Conservation (phyloP, 2,113 vertebrate species). For the Pseudonaja textilis region DNA sequence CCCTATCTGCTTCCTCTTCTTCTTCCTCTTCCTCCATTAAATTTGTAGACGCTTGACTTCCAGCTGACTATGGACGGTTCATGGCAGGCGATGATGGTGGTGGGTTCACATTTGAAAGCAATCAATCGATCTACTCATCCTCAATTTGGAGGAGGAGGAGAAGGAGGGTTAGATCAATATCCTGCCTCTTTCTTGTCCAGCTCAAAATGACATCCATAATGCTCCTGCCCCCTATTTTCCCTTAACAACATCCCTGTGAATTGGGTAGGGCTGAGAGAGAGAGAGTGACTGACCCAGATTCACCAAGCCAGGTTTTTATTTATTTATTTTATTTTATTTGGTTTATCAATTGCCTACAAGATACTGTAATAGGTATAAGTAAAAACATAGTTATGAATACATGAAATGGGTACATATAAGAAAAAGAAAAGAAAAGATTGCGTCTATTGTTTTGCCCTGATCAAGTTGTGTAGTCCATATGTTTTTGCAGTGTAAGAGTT, state of each 20-base stretch:
- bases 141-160: background rate
- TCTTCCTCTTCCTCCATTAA: background rate
- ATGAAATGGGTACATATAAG: too few species aligned
- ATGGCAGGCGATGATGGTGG: background rate
- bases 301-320: background rate
- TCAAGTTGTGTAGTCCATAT: too few species aligned
- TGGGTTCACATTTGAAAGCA: background rate
- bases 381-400: too few species aligned
- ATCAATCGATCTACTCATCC: slow-evolving; percentile 11
- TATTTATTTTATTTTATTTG: too few species aligned
- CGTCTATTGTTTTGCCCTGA: too few species aligned
- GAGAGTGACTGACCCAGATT: background rate
- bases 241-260: background rate
- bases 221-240: background rate
- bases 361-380: too few species aligned
- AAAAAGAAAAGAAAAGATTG: too few species aligned
- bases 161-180: background rate
- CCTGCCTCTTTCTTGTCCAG: background rate
- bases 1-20: background rate
- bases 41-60: background rate
- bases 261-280: background rate
- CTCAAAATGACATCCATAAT: background rate
- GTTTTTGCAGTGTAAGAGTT: too few species aligned
- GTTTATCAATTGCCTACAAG: too few species aligned
- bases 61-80: background rate